Base-by-base conservation (phyloP, 2,797 vertebrate species). In the Crax fasciolata region DNA sequence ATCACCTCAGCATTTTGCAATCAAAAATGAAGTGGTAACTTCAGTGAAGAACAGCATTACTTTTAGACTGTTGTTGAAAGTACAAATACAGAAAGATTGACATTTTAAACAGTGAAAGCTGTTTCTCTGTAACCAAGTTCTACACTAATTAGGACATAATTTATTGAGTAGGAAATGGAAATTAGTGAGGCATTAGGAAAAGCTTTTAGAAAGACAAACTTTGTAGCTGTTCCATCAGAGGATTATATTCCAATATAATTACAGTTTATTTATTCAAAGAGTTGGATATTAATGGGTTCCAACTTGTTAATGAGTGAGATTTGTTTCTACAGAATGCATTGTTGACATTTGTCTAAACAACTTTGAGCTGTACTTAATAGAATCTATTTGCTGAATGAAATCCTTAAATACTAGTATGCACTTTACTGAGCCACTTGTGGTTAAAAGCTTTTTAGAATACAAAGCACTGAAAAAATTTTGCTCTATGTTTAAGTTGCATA, bases 71-170 rank as follows among this genome's bases (percentile, higher is more conserved):
- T 35, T 55, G 27, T 38, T 86, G 70, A 71, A 90, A 87, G 41
- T 30, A 63, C 38, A 86, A 61, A 72, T 68, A 44, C 28, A 20
- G 49, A 67, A 81, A 77, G 57, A 94, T 58, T 57, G 54, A 70
- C 41, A 79, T 75, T 70, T 76, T 80, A 83, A 88, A 91, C 84
- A 92, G 18, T n/a, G 41, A 84, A 82, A 84, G 89, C 48, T 84
- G 62, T 84, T 95, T 65, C 57, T 94, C 72, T 84, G 35, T 71
- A 72, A 83, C 48, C 65, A 89, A 78, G 77, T 52, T 61, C 27
- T 51, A 43, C 35, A 28, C 58, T 97, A 95, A 95, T 94, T 93
- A 94, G 82, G 66, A 84, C 58, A 44, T 87, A 96, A 93, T 94
- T 97, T 96, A 97, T 70, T 1, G 4, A 94, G 48, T 48, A 88